Base-by-base conservation (phyloP, 2,888 invertebrate genomes). In the Phortica okadai region DNA sequence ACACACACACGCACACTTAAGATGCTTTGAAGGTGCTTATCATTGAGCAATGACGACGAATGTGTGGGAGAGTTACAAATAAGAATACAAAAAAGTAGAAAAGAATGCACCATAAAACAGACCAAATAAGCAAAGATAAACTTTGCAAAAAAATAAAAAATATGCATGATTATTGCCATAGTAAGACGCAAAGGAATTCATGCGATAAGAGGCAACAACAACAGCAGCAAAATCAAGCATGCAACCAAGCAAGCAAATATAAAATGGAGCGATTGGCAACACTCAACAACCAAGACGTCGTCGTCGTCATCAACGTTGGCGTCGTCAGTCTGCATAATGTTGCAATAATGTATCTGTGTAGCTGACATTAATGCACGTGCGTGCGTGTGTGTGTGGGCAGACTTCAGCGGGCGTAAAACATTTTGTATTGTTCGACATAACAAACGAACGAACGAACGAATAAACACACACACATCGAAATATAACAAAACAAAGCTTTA, bases 81-180 rank as follows among this genome's bases (percentile, higher is more conserved):
- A 64, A 64, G 64, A 64, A 25, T 33, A 21, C 21, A 21, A 25
- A 64, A 6, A 33, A 11, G 64, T 33, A 0, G 6, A 1, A 8
- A 33, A 50, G 14, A 50, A 62, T 21, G 67, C 67, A 50, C 25
- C 44, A 45, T 66, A 66, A 66, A 42, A 14, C 33, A 66, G 41
- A 66, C 45, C 44, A 69, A 69, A 45, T 42, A 66, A 42, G 66
- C 42, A 64, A 21, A 69, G 69, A 69, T 69, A 69, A 69, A 42
- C 21, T 4, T 69, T 45, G 69, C 45, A 69, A n/a, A 69, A 42
- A 69, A 33, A 33, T 1, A 33, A 33, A 4, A 33, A 33, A 33
- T 45, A 69, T 45, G 69, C 50, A 69, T 45, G 69, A 69, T 62
- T 62, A 69, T 62, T 62, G 62, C 62, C 62, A 21, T 11, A 64